A percentile compares a stretch with the other conserved stretches of the same genome.
These are phyloP conservation scores for Oryzias woworae DNA, from an alignment of 2,113 vertebrate genomes.

Conservation along the genomic window DNA sequence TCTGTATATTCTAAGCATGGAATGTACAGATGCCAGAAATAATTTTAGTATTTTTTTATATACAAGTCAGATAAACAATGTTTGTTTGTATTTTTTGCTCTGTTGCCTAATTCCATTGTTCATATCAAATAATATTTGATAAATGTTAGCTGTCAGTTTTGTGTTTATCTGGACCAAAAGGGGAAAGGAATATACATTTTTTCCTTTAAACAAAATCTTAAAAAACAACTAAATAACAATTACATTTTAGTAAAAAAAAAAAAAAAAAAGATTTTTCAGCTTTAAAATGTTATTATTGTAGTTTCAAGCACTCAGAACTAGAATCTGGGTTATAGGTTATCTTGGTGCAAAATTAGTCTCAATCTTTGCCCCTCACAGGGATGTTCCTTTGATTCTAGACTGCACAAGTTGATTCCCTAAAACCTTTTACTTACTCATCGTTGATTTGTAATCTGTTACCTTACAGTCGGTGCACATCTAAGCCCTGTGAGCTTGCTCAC, in stretches of 20 bases:
- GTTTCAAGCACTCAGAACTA: constrained; percentile 4
- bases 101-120: constrained; percentile 47
- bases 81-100: constrained; percentile 25
- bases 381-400: constrained; percentile 43
- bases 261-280: no score
- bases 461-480: constrained; percentile 58
- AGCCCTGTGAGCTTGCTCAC: constrained; percentile 61
- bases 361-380: constrained; percentile 39
- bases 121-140: constrained; percentile 26
- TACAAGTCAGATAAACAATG: constrained; percentile 19
- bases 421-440: constrained; percentile 70
- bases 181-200: not conserved
- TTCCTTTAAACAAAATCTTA: no score
- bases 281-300: constrained; percentile 2
- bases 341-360: constrained; percentile 14
- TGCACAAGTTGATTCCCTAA: constrained; percentile 32
- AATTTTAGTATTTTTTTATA: constrained; percentile 45
- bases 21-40: constrained; percentile 59
- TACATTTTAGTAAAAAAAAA: no score
- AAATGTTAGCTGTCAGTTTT: constrained; percentile 21
- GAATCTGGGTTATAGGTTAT: constrained; percentile 12
- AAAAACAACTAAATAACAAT: no score
- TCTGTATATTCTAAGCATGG: constrained; percentile 16
- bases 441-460: constrained; percentile 74
- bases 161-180: constrained; percentile 1